phyloP scores from a whole-genome alignment of 1,140 invertebrate genomes.

The Drosophila sp. region DNA sequence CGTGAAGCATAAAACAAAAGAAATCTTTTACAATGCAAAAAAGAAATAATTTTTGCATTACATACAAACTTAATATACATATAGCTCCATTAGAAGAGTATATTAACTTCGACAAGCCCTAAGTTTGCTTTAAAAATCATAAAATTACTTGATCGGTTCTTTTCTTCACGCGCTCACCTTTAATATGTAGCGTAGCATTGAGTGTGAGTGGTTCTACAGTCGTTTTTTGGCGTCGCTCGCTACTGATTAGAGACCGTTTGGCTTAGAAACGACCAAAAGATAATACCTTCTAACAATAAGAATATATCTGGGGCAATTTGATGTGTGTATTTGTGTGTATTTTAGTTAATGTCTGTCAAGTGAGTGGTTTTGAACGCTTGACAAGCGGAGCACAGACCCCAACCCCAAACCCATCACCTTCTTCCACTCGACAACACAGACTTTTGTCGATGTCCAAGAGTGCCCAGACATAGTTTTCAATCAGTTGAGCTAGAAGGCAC shows the following conservation, averaged over 20 bases:
- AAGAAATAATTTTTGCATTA: too few species aligned
- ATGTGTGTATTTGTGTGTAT: conserved; percentile 27
- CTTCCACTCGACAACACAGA: conserved; percentile 20
- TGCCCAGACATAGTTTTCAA: conserved; percentile 6
- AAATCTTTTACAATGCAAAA: too few species aligned
- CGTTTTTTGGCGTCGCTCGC: neutral
- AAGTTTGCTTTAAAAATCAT: neutral
- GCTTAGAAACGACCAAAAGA: conserved; percentile 30
- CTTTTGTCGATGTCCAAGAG: conserved; percentile 7
- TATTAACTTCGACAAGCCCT: neutral
- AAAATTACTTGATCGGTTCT: neutral
- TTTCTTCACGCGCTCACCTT: conserved; percentile 22
- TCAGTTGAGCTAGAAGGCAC: neutral
- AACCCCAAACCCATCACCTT: neutral
- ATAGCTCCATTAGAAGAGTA: neutral
- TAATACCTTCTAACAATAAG: conserved; percentile 37
- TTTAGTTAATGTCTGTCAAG: conserved; percentile 53
- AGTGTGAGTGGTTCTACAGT: conserved; percentile 1
- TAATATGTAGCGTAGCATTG: conserved; percentile 21
- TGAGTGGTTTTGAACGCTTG: conserved; percentile 27
- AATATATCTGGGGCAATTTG: conserved; percentile 40
- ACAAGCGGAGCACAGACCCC: conserved; percentile 34
- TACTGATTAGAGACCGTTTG: conserved; percentile 36
- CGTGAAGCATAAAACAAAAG: too few species aligned
- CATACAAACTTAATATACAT: too few species aligned